Conservation (phyloP, 2,888 invertebrate species). For the Synanthedon vespiformis region DNA sequence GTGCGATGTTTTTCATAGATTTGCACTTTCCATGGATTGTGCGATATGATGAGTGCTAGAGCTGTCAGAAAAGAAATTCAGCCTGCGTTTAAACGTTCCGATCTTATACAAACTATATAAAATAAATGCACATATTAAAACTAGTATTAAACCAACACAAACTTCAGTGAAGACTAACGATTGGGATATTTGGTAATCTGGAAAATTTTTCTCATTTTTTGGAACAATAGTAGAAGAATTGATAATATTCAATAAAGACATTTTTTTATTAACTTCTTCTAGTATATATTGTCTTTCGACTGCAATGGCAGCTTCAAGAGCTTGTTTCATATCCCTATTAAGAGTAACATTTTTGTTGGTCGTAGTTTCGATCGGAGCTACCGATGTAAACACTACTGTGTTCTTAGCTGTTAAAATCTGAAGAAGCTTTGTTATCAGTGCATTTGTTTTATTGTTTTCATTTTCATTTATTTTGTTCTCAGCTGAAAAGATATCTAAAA, state of each 20-base stretch:
- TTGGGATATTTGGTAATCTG: neutral
- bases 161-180: conserved; percentile 17
- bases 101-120: conserved; percentile 15
- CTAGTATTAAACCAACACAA: conserved; percentile 15
- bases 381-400: too few species aligned
- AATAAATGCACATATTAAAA: conserved; percentile 11
- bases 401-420: too few species aligned
- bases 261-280: too few species aligned
- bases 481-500: too few species aligned
- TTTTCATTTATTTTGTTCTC: neutral
- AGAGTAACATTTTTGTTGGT: too few species aligned
- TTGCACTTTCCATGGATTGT: conserved; percentile 15
- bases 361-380: too few species aligned
- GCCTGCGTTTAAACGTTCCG: conserved; percentile 8
- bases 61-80: conserved; percentile 3
- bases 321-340: too few species aligned
- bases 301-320: too few species aligned
- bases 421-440: conserved; percentile 14
- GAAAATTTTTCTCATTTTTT: neutral
- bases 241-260: too few species aligned
- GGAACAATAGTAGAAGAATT: too few species aligned
- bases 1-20: conserved; percentile 6
- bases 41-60: conserved; percentile 14
- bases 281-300: too few species aligned
- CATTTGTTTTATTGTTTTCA: conserved; percentile 11